Percentiles rank a stretch among this genome's conserved stretches.
phyloP scores from a whole-genome alignment of 2,797 vertebrate genomes.

The Sebastiscus albofasciatus region DNA sequence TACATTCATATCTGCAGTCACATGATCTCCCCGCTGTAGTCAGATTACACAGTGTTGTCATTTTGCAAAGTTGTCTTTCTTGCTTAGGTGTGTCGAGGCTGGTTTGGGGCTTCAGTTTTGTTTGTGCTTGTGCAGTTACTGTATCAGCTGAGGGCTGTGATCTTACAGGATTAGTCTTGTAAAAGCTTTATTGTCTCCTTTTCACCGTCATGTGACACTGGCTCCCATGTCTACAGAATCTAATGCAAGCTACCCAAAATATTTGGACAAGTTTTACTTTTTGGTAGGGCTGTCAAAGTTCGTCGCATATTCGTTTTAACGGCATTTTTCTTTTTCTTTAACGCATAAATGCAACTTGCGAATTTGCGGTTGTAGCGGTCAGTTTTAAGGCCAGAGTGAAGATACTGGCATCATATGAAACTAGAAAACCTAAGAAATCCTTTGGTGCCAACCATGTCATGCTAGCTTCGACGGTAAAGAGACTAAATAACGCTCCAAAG shows the following conservation, averaged over 20 bases:
- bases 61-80: slow-evolving; percentile 66
- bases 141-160: slow-evolving; percentile 37
- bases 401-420: no score
- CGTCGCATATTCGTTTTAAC: no score
- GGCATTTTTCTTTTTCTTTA: no score
- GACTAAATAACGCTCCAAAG: no score
- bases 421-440: no score
- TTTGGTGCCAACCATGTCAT: no score
- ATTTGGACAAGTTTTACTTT: slow-evolving; percentile 1
- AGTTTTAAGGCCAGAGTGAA: no score
- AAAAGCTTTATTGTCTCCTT: slow-evolving; percentile 8
- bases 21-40: slow-evolving; percentile 35
- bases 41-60: slow-evolving; percentile 47
- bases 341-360: no score
- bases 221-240: neutral
- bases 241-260: neutral
- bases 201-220: neutral
- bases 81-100: slow-evolving; percentile 53
- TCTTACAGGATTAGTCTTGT: slow-evolving; percentile 47
- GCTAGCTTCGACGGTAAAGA: no score
- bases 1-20: slow-evolving; percentile 36
- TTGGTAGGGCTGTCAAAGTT: no score
- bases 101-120: slow-evolving; percentile 39
- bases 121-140: slow-evolving; percentile 27
- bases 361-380: no score